Evolutionary conservation across 1,140 invertebrate species (phyloP), one percentile per base, ranked within the genome.

Genomic region (Anastatus disparis): DNA sequence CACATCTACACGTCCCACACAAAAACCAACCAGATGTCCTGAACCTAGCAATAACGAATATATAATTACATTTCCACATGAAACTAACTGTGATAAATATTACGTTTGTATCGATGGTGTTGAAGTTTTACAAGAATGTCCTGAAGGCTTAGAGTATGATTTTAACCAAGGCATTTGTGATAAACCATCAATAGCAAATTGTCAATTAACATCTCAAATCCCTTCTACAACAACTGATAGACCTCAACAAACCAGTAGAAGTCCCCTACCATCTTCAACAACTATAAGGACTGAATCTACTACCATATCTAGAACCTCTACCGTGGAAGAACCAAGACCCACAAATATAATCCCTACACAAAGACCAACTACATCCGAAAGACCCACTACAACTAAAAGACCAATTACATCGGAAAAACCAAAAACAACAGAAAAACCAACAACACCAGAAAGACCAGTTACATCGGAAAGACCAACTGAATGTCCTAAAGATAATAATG

Each of bases 1-100:
- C 3, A 52, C 61, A 6, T 26, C 46, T 9, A 38, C 31, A n/a
- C n/a, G 10, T n/a, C n/a, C n/a, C n/a, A n/a, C n/a, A n/a, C n/a
- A n/a, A n/a, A n/a, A n/a, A n/a, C n/a, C 29, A 10, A n/a, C 53
- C 53, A 35, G 50, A 29, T n/a, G n/a, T n/a, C n/a, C n/a, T n/a
- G n/a, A n/a, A n/a, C 6, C 6, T 13, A 6, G 24, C 31, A 22
- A 55, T 46, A 40, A 31, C 35, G 53, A 46, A 29, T 10, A 40
- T 52, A 1, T 44, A 22, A n/a, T 52, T 9, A 58, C 42, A 13
- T 48, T 67, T 35, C 26, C 52, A 2, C 64, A 67, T n/a, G 64
- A 67, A n/a, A 56, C 52, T 7, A 27, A 44, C 1, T 67, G 64
- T 13, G 24, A 8, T 29, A 67, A 67, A 58, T 67, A 26, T 13